Percentiles rank a stretch among this genome's conserved stretches.
Evolutionary conservation across 2,113 vertebrate genomes (phyloP).

Genomic region (Herpailurus yagouaroundi): DNA sequence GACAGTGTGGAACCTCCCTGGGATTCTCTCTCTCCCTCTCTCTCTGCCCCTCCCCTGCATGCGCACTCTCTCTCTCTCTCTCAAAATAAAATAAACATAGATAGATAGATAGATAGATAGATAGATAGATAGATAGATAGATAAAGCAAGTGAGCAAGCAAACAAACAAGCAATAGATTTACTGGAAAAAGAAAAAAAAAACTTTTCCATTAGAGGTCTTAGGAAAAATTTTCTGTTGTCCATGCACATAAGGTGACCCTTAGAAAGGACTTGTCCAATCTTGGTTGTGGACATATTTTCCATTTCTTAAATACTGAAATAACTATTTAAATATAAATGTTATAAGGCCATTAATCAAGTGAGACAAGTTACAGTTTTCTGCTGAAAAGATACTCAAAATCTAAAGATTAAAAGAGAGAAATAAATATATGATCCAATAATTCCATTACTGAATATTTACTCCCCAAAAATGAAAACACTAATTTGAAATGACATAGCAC

Average conservation of each 20-base stretch:
- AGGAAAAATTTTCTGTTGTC: background rate
- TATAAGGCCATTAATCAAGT: background rate
- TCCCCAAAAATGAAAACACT: background rate
- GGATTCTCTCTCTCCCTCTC: too few species aligned
- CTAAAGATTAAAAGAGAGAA: background rate
- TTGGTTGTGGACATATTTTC: background rate
- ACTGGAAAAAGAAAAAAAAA: background rate
- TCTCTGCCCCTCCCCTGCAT: too few species aligned
- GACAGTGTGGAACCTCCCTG: too few species aligned
- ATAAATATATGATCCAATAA: background rate
- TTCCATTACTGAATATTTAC: background rate
- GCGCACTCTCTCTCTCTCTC: too few species aligned
- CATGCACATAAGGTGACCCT: background rate
- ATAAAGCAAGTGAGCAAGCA: too few species aligned
- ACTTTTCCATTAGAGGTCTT: background rate
- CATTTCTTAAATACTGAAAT: background rate
- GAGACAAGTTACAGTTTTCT: background rate
- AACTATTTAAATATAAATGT: conserved; percentile 11
- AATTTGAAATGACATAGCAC: background rate
- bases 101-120: too few species aligned
- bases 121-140: too few species aligned
- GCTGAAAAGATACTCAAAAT: background rate
- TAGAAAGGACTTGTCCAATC: background rate
- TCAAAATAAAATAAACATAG: too few species aligned
- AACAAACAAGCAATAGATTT: background rate